Base-by-base conservation (phyloP, 2,888 invertebrate genomes). In the Phengaris alcon region DNA sequence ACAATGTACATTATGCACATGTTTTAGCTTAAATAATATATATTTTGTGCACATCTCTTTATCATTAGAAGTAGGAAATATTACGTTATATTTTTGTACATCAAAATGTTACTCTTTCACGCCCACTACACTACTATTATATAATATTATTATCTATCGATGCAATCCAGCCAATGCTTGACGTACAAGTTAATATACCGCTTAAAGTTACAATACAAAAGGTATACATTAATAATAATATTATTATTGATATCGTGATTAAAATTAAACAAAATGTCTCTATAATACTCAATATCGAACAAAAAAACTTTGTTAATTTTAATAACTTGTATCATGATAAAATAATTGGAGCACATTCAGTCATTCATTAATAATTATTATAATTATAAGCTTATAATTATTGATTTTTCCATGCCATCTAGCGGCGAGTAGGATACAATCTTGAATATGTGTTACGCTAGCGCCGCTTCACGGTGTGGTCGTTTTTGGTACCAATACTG, bases 361-460 rank as follows among this genome's bases (percentile, higher is more conserved):
- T 57, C 57, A 59, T 59, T 46, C n/a, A n/a, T n/a, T 57, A n/a
- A 10, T 51, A 54, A 52, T 15, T 48, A 73, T 10, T 52, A 70
- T 15, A 22, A 22, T 22, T 22, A 13, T 51, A 69, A 69, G 48
- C 12, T 52, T 22, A 72, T 52, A 54, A 52, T 52, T 72, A 78
- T 79, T 76, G 75, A 79, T 86, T 78, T 68, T 75, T 75, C 79
- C 84, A 0, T 83, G 89, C 88, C 92, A 91, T 90, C 93, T 93
- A 85, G 55, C 81, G 86, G 73, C 82, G 88, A 90, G 89, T 92
- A 91, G 93, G 87, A 5, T 2, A 57, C 79, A 55, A 3, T 22
- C 76, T 52, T 59, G 22, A 10, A 59, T 10, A 10, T 22, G 22
- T 10, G 15, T 59, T 15, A 77, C 78, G 79, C 80, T 72, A 86